These are phyloP conservation scores for Myotis planiceps DNA, from an alignment of 2,797 vertebrate genomes.

Conservation along the genomic window DNA sequence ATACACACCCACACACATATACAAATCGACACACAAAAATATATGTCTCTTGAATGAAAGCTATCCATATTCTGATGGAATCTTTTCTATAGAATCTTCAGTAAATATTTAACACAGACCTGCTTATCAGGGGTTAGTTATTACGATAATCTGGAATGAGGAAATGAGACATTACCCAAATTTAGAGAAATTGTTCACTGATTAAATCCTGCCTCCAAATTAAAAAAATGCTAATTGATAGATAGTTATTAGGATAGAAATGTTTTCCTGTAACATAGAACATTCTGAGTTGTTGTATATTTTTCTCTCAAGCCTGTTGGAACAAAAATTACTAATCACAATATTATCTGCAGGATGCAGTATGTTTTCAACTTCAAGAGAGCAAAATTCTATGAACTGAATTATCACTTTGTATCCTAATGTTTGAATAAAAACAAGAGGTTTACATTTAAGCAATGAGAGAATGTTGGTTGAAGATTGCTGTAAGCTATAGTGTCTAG, in stretches of 20 bases:
- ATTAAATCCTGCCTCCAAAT: not conserved
- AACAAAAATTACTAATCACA: not conserved
- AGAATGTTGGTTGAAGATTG: not conserved
- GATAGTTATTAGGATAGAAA: not conserved
- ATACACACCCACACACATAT: not conserved
- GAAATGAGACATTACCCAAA: not conserved
- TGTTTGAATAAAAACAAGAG: not conserved
- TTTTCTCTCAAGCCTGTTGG: not conserved
- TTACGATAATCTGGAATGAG: conserved; percentile 4
- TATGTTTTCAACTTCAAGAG: not conserved
- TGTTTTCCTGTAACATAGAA: not conserved
- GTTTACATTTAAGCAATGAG: not conserved
- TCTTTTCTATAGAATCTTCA: not conserved
- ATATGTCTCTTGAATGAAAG: not conserved
- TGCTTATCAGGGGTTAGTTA: not conserved
- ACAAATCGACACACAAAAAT: too few species aligned
- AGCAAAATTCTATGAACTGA: not conserved
- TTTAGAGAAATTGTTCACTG: not conserved
- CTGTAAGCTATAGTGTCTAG: not conserved
- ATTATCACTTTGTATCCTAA: not conserved
- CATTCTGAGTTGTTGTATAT: not conserved
- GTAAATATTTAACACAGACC: not conserved
- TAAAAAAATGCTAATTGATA: not conserved
- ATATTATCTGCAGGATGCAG: not conserved
- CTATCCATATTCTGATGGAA: not conserved